Evolutionary conservation across 2,888 invertebrate species (phyloP).

Genomic region (Kuschelorhynchus macadamiae): DNA sequence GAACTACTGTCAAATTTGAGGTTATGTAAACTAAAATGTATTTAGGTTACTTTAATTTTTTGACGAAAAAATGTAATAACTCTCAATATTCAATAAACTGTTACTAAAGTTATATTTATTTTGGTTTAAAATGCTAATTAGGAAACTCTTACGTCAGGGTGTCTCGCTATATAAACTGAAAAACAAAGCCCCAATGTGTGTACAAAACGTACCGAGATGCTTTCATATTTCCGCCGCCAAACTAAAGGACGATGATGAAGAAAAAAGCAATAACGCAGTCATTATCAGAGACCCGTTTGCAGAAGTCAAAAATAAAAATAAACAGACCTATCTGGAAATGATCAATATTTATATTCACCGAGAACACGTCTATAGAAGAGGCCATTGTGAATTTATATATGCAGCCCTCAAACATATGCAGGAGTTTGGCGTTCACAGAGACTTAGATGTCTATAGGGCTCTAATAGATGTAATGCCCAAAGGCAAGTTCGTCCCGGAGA

Average conservation of each 20-base stretch:
- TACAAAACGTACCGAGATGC: slow-evolving; percentile 28
- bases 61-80: background rate
- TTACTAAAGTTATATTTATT: slow-evolving; percentile 6
- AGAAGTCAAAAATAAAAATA: slow-evolving; percentile 73
- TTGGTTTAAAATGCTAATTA: slow-evolving; percentile 32
- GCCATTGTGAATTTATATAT: slow-evolving; percentile 95
- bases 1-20: background rate
- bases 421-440: slow-evolving; percentile 90
- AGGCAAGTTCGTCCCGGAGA: slow-evolving; percentile 87
- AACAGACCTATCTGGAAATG: slow-evolving; percentile 79
- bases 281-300: slow-evolving; percentile 70
- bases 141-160: slow-evolving; percentile 26
- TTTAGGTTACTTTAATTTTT: background rate
- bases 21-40: background rate
- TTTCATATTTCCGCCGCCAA: slow-evolving; percentile 22
- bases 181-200: slow-evolving; percentile 9
- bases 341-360: slow-evolving; percentile 81
- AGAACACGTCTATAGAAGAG: slow-evolving; percentile 78
- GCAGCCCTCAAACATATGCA: slow-evolving; percentile 90
- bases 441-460: slow-evolving; percentile 88
- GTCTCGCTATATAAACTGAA: slow-evolving; percentile 27
- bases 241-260: slow-evolving; percentile 9
- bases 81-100: background rate
- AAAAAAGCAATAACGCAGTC: slow-evolving; percentile 62
- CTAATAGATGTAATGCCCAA: slow-evolving; percentile 90